Base-by-base conservation (phyloP, 2,113 vertebrate species). In the Ceyx margarethae region DNA sequence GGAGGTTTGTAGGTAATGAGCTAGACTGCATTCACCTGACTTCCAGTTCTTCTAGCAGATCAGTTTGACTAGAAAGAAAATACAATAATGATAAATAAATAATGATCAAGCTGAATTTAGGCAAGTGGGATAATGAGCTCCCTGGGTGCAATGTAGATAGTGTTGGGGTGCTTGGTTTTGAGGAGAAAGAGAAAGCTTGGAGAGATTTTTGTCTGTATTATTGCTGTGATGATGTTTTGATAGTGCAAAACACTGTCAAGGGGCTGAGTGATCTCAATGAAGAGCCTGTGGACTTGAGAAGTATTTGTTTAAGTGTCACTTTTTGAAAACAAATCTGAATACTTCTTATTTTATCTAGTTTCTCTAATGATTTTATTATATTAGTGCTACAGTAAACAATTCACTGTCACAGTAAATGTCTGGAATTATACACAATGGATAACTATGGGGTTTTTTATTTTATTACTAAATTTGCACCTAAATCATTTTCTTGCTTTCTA, bases 401-500 rank as follows among this genome's bases (percentile, higher is more conserved):
- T 87, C 35, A 42, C 20, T 76, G 42, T n/a, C 43, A 61, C 13
- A 79, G 60, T 73, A 61, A 84, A 61, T 13, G 69, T 88, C 51
- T 80, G 65, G 11, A 90, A 61, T 71, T 67, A 43, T 9, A 54
- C 14, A 58, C 12, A 65, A 25, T 10, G 15, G 8, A 33, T 35
- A 69, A 21, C 14, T 56, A 37, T 13, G 22, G 11, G 29, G 15
- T 62, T 28, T 46, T 87, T 81, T 26, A 31, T 75, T 87, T 72
- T 58, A 26, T 85, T 82, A 40, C 15, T 69, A 29, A 79, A n/a
- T 57, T 76, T 66, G 25, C 64, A 61, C 10, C 17, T 69, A 23
- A 87, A 76, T 17, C 57, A 16, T 91, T 62, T 77, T 31, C 54
- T 7, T 50, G 28, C 15, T 88, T 89, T 92, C 33, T 85, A 71